phyloP scores from a whole-genome alignment of 2,113 vertebrate species.

The Nasalis larvatus region DNA sequence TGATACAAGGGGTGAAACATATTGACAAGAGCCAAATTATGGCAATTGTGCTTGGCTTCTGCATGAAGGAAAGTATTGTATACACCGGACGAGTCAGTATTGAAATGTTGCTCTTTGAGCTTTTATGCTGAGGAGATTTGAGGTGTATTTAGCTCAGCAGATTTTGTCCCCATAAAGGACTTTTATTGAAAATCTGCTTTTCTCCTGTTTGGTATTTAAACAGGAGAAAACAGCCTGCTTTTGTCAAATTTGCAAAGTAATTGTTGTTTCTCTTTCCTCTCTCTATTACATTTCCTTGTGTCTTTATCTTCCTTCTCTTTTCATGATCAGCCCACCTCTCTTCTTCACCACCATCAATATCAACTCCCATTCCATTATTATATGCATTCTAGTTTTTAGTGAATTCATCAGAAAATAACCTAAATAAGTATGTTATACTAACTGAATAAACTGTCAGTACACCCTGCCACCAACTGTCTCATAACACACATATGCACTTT shows the following conservation, averaged over 20 bases:
- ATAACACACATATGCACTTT: background rate
- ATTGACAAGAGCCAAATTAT: constrained; percentile 55
- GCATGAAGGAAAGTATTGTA: constrained; percentile 49
- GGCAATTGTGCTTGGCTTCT: constrained; percentile 43
- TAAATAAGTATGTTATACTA: background rate
- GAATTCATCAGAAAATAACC: background rate
- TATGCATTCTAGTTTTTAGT: background rate
- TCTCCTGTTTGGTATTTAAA: constrained; percentile 45
- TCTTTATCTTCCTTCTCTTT: background rate
- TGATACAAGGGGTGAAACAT: constrained; percentile 13
- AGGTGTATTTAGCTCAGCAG: constrained; percentile 6
- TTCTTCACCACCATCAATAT: background rate
- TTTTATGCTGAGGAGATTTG: constrained; percentile 44
- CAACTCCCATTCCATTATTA: background rate
- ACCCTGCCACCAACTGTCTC: background rate
- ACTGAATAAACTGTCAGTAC: background rate
- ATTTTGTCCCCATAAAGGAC: constrained; percentile 52
- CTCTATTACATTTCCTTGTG: background rate
- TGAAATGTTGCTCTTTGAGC: constrained; percentile 58
- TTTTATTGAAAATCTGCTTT: constrained; percentile 60
- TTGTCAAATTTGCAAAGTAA: constrained; percentile 16
- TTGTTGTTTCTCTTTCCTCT: constrained; percentile 12
- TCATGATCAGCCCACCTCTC: background rate
- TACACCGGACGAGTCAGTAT: constrained; percentile 18
- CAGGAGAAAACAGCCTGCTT: background rate